Evolutionary conservation across 2,113 vertebrate genomes (phyloP).

Genomic region (Columba janthina): DNA sequence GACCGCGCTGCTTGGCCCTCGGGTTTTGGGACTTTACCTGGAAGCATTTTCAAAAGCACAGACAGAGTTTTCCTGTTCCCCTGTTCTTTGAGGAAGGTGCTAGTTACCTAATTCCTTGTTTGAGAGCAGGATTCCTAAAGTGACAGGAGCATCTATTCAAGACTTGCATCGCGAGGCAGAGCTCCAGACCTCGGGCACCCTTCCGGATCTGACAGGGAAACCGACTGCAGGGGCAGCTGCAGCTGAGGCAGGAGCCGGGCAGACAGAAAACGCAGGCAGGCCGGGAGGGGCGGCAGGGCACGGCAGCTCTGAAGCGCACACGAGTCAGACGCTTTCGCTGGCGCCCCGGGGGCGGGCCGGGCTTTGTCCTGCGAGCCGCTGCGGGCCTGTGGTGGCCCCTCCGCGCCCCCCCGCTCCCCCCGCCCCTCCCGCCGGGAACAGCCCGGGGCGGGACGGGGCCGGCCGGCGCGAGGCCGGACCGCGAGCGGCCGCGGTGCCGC

Average conservation of each 20-base stretch:
- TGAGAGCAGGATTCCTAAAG: not conserved
- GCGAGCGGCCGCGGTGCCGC: too few relatives aligned
- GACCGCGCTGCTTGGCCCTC: not conserved
- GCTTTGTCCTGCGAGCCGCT: not conserved
- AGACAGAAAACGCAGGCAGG: too few relatives aligned
- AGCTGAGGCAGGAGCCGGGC: not conserved
- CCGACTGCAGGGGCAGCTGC: not conserved
- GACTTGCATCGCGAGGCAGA: not conserved
- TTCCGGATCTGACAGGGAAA: not conserved
- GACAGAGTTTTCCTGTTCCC: not conserved
- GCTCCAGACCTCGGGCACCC: not conserved
- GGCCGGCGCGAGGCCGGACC: too few relatives aligned
- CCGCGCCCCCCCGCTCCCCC: not conserved
- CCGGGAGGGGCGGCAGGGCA: too few relatives aligned
- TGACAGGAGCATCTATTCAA: not conserved
- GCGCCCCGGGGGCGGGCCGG: accelerated
- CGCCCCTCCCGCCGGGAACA: too few relatives aligned
- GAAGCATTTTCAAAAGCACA: not conserved
- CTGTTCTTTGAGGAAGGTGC: not conserved
- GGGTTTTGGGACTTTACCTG: not conserved
- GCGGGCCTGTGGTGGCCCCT: not conserved
- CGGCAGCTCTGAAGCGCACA: accelerated
- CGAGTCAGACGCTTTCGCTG: accelerated
- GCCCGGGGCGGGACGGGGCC: too few relatives aligned
- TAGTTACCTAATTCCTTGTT: not conserved